These are phyloP conservation scores for Pimpla rufipes DNA, from an alignment of 2,888 invertebrate genomes.

Conservation along the genomic window DNA sequence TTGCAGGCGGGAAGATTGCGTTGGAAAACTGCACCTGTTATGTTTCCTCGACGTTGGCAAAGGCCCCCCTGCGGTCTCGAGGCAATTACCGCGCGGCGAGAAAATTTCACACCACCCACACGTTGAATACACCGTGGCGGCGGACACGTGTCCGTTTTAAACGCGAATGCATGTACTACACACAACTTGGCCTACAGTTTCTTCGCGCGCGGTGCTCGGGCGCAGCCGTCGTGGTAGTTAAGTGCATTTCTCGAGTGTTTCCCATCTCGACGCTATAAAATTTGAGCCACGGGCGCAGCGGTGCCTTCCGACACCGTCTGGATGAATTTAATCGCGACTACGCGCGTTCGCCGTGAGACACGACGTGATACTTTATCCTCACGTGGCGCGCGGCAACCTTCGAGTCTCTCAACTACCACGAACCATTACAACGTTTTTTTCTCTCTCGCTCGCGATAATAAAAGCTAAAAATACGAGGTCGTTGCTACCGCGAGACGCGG, in stretches of 20 bases:
- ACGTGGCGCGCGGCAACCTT: slow-evolving; percentile 4
- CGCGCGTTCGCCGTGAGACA: slow-evolving; percentile 18
- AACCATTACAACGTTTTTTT: slow-evolving; percentile 24
- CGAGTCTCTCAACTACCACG: slow-evolving; percentile 3
- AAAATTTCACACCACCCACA: slow-evolving; percentile 29
- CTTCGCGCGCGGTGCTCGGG: neutral
- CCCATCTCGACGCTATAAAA: slow-evolving; percentile 47
- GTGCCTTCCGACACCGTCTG: slow-evolving; percentile 35
- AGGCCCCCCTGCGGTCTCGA: slow-evolving; percentile 14
- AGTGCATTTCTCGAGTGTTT: slow-evolving; percentile 67
- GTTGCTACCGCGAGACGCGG: neutral
- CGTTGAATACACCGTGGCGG: too few relatives aligned
- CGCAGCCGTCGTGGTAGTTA: slow-evolving; percentile 33
- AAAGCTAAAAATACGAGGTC: neutral
- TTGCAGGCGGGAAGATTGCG: slow-evolving; percentile 16
- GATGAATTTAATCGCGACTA: slow-evolving; percentile 51
- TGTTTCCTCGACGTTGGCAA: slow-evolving; percentile 10
- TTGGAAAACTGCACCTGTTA: slow-evolving; percentile 33
- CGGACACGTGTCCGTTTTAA: slow-evolving; percentile 52
- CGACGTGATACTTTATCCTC: slow-evolving; percentile 35
- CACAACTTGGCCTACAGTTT: neutral
- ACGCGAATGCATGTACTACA: slow-evolving; percentile 8
- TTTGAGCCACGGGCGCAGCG: slow-evolving; percentile 48
- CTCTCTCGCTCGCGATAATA: neutral
- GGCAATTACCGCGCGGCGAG: slow-evolving; percentile 31